Evolutionary conservation across 1,140 invertebrate genomes (phyloP).

Genomic region (Caenorhabditis inopinata): DNA sequence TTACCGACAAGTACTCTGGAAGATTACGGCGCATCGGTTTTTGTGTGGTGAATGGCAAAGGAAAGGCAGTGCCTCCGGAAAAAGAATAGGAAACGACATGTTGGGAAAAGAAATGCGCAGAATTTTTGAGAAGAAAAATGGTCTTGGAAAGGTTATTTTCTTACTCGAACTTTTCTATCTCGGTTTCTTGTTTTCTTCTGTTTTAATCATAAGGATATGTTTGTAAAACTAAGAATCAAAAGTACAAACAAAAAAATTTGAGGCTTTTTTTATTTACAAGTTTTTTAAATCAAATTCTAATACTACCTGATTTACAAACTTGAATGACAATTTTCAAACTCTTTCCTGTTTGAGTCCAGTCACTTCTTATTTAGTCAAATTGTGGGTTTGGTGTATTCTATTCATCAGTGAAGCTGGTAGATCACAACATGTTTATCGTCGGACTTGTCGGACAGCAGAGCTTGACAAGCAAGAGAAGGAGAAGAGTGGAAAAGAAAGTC

Average conservation of each 20-base stretch:
- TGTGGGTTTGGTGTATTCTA: not conserved
- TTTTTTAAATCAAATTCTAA: too few relatives aligned
- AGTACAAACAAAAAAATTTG: too few relatives aligned
- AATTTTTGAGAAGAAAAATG: constrained; percentile 18
- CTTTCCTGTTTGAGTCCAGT: not conserved
- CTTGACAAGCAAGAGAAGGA: not conserved
- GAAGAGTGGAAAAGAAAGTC: not conserved
- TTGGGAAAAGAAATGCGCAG: constrained; percentile 7
- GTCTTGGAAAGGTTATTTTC: not conserved
- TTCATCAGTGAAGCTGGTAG: constrained; percentile 19
- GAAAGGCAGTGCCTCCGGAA: constrained; percentile 17
- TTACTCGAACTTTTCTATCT: not conserved
- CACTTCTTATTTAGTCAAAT: not conserved
- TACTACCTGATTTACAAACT: too few relatives aligned
- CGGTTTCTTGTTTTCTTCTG: too few relatives aligned
- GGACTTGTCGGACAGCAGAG: not conserved
- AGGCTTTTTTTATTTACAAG: too few relatives aligned
- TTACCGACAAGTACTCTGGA: constrained; percentile 32
- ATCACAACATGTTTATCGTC: constrained; percentile 29
- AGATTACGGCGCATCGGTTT: constrained; percentile 33
- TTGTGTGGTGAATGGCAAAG: constrained; percentile 10
- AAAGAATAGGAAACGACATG: constrained; percentile 7
- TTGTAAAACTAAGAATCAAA: too few relatives aligned
- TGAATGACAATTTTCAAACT: not conserved
- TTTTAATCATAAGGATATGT: too few relatives aligned